These are phyloP conservation scores for Chanos chanos DNA, from an alignment of 2,797 vertebrate species.

Conservation along the genomic window DNA sequence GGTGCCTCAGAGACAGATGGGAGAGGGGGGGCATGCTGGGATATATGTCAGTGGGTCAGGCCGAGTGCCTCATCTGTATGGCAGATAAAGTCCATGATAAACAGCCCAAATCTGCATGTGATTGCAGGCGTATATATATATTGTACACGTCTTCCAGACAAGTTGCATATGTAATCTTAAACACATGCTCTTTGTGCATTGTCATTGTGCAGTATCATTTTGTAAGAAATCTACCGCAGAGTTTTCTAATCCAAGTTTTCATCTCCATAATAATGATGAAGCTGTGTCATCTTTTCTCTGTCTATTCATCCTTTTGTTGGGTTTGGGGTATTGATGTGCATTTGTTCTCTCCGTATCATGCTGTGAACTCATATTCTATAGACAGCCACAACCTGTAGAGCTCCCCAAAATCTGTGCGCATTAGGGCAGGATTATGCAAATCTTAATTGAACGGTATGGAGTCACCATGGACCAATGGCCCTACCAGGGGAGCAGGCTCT, in stretches of 20 bases:
- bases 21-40: neutral
- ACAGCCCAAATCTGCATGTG: too few relatives aligned
- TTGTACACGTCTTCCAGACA: too few relatives aligned
- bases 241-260: too few relatives aligned
- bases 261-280: too few relatives aligned
- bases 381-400: conserved; percentile 16
- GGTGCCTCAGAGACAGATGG: conserved; percentile 28
- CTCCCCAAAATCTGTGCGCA: neutral
- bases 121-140: too few relatives aligned
- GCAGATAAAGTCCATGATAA: neutral
- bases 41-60: conserved; percentile 47
- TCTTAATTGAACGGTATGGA: conserved; percentile 32
- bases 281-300: too few relatives aligned
- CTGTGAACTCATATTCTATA: neutral
- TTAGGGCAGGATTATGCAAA: conserved; percentile 40
- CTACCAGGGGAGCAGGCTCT: conserved; percentile 21
- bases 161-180: too few relatives aligned
- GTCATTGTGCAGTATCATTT: too few relatives aligned
- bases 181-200: too few relatives aligned
- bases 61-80: conserved; percentile 7
- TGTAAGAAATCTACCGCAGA: too few relatives aligned
- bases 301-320: too few relatives aligned
- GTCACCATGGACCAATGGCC: conserved; percentile 30
- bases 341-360: neutral
- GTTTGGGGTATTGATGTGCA: too few relatives aligned